phyloP scores from a whole-genome alignment of 2,113 vertebrate species.

The Brachionichthys hirsutus region DNA sequence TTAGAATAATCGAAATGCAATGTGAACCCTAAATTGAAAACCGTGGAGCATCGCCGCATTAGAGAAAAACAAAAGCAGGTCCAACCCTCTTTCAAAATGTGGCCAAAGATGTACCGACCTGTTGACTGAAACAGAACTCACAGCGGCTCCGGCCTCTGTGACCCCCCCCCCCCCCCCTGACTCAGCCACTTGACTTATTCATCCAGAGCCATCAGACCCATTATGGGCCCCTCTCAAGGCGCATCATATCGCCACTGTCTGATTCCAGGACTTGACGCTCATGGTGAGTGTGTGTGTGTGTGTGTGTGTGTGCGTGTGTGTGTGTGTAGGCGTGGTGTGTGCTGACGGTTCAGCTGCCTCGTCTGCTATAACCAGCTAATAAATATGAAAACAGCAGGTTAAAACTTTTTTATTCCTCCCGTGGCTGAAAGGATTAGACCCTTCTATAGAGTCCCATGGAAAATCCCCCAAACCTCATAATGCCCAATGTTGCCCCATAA shows the following conservation, averaged over 20 bases:
- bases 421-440: conserved; percentile 84
- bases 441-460: conserved; percentile 89
- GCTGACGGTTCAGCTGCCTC: conserved; percentile 78
- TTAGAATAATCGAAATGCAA: conserved; percentile 10
- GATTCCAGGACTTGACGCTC: conserved; percentile 39
- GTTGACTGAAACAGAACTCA: conserved; percentile 28
- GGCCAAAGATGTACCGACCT: conserved; percentile 27
- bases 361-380: conserved; percentile 80
- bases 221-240: conserved; percentile 13
- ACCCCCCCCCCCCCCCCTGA: conserved; percentile 7
- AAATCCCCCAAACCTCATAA: conserved; percentile 89
- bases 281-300: conserved; percentile 12
- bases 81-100: background rate
- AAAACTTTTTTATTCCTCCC: conserved; percentile 81
- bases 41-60: fast-evolving
- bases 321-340: conserved; percentile 26
- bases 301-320: conserved; percentile 10
- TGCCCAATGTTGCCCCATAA: conserved; percentile 88
- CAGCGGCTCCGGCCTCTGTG: background rate
- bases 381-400: conserved; percentile 88
- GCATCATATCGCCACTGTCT: conserved; percentile 14
- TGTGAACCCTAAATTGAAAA: conserved; percentile 1
- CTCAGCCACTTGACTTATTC: conserved; percentile 57
- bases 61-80: conserved; percentile 1
- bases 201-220: conserved; percentile 46